phyloP scores from a whole-genome alignment of 2,888 invertebrate species.

The Polymixis flavicincta region DNA sequence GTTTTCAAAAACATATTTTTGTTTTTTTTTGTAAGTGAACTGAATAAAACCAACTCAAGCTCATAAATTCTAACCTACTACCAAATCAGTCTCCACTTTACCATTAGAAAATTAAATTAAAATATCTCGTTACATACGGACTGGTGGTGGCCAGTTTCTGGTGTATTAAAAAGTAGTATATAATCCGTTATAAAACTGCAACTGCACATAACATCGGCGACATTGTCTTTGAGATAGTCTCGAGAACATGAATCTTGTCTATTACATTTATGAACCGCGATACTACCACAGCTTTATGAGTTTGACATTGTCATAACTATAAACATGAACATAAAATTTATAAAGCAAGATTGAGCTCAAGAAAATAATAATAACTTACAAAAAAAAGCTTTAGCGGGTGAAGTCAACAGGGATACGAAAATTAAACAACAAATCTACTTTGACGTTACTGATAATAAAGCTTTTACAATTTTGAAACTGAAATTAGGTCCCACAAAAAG shows the following conservation, averaged over 20 bases:
- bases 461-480: not conserved
- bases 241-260: slow-evolving; percentile 12
- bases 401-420: not conserved
- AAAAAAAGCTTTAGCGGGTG: not conserved
- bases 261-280: slow-evolving; percentile 3
- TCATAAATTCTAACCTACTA: not conserved
- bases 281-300: slow-evolving; percentile 12
- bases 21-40: too few species aligned
- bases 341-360: not conserved
- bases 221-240: slow-evolving; percentile 33
- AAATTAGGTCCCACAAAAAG: too few species aligned
- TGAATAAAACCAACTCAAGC: not conserved
- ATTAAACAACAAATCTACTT: not conserved
- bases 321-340: slow-evolving; percentile 17
- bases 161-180: not conserved
- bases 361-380: not conserved
- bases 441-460: not conserved
- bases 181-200: slow-evolving; percentile 16
- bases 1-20: not conserved
- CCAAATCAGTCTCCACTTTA: not conserved
- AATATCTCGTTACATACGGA: not conserved
- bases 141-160: too few species aligned
- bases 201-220: slow-evolving; percentile 8
- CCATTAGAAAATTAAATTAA: not conserved
- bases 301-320: slow-evolving; percentile 28